Percentiles rank a stretch among this genome's conserved stretches.
phyloP scores from a whole-genome alignment of 2,888 invertebrate genomes.

The Serrognathus titanus region DNA sequence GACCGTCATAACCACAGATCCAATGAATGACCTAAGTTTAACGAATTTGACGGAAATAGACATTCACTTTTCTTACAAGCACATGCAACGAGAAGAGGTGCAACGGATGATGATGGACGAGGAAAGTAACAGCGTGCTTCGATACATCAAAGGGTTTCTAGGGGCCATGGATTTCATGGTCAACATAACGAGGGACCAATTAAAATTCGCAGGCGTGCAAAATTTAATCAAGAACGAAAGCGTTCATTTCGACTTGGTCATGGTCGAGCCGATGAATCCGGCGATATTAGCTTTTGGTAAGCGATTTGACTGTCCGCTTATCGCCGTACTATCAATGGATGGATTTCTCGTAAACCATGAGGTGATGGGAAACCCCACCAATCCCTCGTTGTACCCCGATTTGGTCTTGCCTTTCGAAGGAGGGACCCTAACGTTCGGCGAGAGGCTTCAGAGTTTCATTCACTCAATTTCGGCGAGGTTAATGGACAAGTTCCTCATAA shows the following conservation, averaged over 20 bases:
- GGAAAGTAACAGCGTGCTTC: conserved; percentile 3
- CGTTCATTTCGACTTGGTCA: conserved; percentile 38
- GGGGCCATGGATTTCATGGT: background rate
- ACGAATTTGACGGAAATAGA: conserved; percentile 47
- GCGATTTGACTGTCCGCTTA: conserved; percentile 39
- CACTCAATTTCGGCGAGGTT: conserved; percentile 31
- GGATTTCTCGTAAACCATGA: conserved; percentile 33
- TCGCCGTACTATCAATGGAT: conserved; percentile 40
- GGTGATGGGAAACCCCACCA: conserved; percentile 37
- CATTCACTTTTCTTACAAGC: conserved; percentile 39
- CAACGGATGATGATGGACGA: conserved; percentile 18
- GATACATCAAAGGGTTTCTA: conserved; percentile 6
- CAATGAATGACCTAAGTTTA: conserved; percentile 42
- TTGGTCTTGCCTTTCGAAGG: conserved; percentile 31
- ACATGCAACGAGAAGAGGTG: conserved; percentile 8
- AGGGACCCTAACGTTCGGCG: conserved; percentile 47
- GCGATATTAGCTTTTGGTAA: conserved; percentile 35
- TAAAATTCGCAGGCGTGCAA: conserved; percentile 33
- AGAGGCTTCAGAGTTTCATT: conserved; percentile 34
- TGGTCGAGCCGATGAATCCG: conserved; percentile 37
- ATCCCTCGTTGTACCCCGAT: conserved; percentile 42
- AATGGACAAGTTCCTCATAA: conserved; percentile 29
- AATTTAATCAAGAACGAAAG: conserved; percentile 34
- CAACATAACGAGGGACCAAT: conserved; percentile 14
- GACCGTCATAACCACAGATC: conserved; percentile 47